Evolutionary conservation across 2,888 invertebrate species (phyloP).

Genomic region (Aleiodes alternator): DNA sequence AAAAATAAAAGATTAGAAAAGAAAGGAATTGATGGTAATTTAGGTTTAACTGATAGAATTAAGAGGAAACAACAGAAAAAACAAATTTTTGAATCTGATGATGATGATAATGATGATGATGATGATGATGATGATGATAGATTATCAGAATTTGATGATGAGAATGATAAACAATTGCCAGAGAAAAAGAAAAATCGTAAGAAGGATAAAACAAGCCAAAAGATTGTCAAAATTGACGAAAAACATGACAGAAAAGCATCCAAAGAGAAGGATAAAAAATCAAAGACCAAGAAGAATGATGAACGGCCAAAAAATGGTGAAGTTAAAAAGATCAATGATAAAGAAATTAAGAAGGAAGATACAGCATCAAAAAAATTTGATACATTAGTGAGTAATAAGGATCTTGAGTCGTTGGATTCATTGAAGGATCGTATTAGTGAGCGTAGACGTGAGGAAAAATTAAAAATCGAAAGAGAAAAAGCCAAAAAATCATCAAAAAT

Average conservation of each 20-base stretch:
- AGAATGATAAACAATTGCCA: slow-evolving; percentile 58
- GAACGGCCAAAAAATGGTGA: slow-evolving; percentile 79
- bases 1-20: slow-evolving; percentile 69
- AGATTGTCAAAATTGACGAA: slow-evolving; percentile 48
- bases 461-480: slow-evolving; percentile 70
- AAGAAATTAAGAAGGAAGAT: slow-evolving; percentile 74
- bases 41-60: slow-evolving; percentile 54
- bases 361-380: slow-evolving; percentile 67
- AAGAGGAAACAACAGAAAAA: slow-evolving; percentile 65
- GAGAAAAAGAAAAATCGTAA: slow-evolving; percentile 71
- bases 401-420: slow-evolving; percentile 72
- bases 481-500: slow-evolving; percentile 64
- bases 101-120: background rate
- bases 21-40: slow-evolving; percentile 60
- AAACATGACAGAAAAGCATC: slow-evolving; percentile 73
- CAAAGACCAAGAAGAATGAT: slow-evolving; percentile 77
- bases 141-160: slow-evolving; percentile 58
- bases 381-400: slow-evolving; percentile 67
- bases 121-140: slow-evolving; percentile 52
- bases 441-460: slow-evolving; percentile 69
- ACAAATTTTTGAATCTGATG: slow-evolving; percentile 47
- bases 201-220: slow-evolving; percentile 59
- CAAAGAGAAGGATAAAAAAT: slow-evolving; percentile 77
- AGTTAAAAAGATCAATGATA: slow-evolving; percentile 76
- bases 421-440: slow-evolving; percentile 72